Base-by-base conservation (phyloP, 2,888 invertebrate species). In the Eumerus sabulonum region DNA sequence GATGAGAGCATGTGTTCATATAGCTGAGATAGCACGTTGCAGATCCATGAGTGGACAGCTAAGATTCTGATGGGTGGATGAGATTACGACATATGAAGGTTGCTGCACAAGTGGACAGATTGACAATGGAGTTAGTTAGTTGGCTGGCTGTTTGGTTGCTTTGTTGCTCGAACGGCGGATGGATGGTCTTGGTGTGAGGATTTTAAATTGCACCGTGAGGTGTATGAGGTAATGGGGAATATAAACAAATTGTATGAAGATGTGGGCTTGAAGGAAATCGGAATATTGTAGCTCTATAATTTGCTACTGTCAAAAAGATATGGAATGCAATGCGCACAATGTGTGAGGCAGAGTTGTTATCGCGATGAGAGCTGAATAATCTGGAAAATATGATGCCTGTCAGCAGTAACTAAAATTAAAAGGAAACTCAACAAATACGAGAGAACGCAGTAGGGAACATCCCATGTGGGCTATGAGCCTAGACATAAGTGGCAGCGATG, bases 11-110 rank as follows among this genome's bases (percentile, higher is more conserved):
- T 57, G 63, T 70, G 66, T 7, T 7, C 27, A 27, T 27, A 27
- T 18, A 12, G 42, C n/a, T 9, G 9, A 62, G 73, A 77, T 73
- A 57, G 63, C 73, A 77, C 67, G 73, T 73, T 73, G 67, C 63
- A 77, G 73, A 77, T 77, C 77, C 73, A 47, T 68, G 77, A 77
- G 77, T 63, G 77, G 77, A 77, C 77, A 77, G 77, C 77, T 73
- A 57, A 73, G 57, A 42, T 53, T 47, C 45, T 67, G 67, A 67
- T 72, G 73, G 76, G 63, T 54, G 76, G 64, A 66, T 60, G 76
- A 73, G 77, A 77, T 77, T 68, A 59, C 62, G 73, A 68, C 73
- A 73, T 62, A 77, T 73, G 77, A 77, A 77, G 67, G 77, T 48
- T 68, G 73, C 51, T 27, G 27, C 7, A 7, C 27, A 16, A 17